Base-by-base conservation (phyloP, 2,797 vertebrate genomes). In the Bradypodion pumilum region DNA sequence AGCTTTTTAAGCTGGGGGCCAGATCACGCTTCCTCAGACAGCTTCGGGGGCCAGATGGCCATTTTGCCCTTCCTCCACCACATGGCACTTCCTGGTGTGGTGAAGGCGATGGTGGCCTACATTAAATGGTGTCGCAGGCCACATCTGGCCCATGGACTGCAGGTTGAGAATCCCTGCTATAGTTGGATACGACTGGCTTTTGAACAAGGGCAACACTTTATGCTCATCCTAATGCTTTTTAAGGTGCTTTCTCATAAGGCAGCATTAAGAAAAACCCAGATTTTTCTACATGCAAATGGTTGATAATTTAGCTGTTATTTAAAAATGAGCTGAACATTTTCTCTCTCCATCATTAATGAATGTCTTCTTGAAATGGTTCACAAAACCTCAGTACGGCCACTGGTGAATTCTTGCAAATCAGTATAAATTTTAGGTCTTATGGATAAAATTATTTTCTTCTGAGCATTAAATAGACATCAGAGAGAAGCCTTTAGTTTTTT, bases 281-380 rank as follows among this genome's bases (percentile, higher is more conserved):
- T 32, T 74, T 49, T 78, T 29, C 3, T 72, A 27, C 0, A 0
- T 86, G 9, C 0, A 89, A 25, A 62, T 70, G 79, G 81, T 84
- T 88, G 29, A 78, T 13, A 86, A 72, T 56, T 49, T 27, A 78
- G 59, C 12, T 81, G n/a, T 7, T 5, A 52, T 5, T 66, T 80
- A 25, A 69, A 73, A 7, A 40, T 63, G 21, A 85, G 7, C 40
- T 0, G 21, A 3, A 74, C 37, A 0, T 1, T 79, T 56, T 4
- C 25, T 75, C 52, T 85, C 46, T 49, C 46, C 4, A 42, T n/a
- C 73, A 79, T 76, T 80, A 78, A 77, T 83, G 86, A n/a, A n/a
- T 78, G 1, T 10, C 60, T 10, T 12, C 49, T 8, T 82, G 7
- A 70, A 49, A n/a, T 82, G 85, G 52, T n/a, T 73, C 4, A n/a